phyloP scores from a whole-genome alignment of 1,140 invertebrate genomes.

The Mizuhopecten yessoensis region DNA sequence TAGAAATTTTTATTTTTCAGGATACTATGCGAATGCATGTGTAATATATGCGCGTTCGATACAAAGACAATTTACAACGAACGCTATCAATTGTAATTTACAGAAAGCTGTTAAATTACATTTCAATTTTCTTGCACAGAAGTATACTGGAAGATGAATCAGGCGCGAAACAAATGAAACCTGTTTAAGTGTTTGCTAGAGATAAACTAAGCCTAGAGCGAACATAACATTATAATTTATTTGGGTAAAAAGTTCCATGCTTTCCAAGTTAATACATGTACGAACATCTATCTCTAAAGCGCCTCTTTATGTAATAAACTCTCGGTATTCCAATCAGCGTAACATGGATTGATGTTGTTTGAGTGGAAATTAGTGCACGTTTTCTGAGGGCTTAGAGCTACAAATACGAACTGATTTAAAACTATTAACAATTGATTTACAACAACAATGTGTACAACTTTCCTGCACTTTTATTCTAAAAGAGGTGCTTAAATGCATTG shows the following conservation, averaged over 20 bases:
- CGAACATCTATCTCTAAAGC: neutral
- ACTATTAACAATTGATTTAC: too few relatives aligned
- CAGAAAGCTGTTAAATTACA: neutral
- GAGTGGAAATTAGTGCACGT: neutral
- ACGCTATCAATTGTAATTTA: neutral
- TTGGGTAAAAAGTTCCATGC: neutral
- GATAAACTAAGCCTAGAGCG: neutral
- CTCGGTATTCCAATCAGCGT: neutral
- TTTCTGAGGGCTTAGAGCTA: neutral
- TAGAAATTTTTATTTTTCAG: too few relatives aligned
- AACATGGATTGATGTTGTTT: neutral
- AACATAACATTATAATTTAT: neutral
- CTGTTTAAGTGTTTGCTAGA: neutral
- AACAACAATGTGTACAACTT: too few relatives aligned
- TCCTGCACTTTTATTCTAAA: too few relatives aligned
- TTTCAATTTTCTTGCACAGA: neutral
- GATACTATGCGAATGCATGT: too few relatives aligned
- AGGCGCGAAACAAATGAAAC: neutral
- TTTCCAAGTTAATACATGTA: neutral
- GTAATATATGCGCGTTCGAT: slow-evolving; percentile 1
- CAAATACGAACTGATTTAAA: too few relatives aligned
- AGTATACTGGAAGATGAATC: neutral
- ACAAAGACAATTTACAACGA: neutral
- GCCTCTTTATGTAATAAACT: neutral
- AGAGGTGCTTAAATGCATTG: too few relatives aligned